These are phyloP conservation scores for Polypterus senegalus DNA, from an alignment of 2,113 vertebrate genomes.

Conservation along the genomic window DNA sequence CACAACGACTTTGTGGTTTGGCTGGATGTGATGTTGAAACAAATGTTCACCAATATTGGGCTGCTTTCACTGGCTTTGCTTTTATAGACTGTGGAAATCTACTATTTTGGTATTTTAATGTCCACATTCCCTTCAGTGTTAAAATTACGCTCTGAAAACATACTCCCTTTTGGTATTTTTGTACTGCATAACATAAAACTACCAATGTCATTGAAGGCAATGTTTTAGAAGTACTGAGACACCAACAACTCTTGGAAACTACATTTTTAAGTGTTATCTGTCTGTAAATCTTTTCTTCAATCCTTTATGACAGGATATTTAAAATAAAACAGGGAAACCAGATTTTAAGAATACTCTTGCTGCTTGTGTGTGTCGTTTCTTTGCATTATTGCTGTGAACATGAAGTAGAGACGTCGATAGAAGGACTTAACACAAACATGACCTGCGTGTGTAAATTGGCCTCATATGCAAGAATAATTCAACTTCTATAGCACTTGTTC, in stretches of 20 bases:
- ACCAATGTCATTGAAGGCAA: neutral
- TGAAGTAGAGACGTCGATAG: too few relatives aligned
- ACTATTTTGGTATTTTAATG: too few relatives aligned
- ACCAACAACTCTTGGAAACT: neutral
- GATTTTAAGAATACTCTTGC: neutral
- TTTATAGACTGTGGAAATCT: neutral
- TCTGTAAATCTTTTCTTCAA: slow-evolving; percentile 5
- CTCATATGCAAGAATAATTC: too few relatives aligned
- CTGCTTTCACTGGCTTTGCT: neutral
- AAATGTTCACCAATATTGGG: too few relatives aligned
- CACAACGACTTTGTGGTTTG: too few relatives aligned
- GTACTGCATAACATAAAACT: neutral
- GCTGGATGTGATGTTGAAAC: too few relatives aligned
- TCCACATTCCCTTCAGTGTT: too few relatives aligned
- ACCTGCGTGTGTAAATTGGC: too few relatives aligned
- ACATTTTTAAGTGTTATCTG: neutral
- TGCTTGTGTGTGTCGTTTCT: neutral
- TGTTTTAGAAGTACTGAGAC: neutral
- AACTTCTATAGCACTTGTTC: too few relatives aligned
- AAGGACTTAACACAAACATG: too few relatives aligned
- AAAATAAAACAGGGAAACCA: neutral
- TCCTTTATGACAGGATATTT: neutral
- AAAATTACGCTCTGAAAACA: too few relatives aligned
- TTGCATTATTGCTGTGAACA: neutral
- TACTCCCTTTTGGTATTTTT: neutral